These are phyloP conservation scores for Saturnia japonica DNA, from an alignment of 2,888 invertebrate genomes.

Conservation along the genomic window DNA sequence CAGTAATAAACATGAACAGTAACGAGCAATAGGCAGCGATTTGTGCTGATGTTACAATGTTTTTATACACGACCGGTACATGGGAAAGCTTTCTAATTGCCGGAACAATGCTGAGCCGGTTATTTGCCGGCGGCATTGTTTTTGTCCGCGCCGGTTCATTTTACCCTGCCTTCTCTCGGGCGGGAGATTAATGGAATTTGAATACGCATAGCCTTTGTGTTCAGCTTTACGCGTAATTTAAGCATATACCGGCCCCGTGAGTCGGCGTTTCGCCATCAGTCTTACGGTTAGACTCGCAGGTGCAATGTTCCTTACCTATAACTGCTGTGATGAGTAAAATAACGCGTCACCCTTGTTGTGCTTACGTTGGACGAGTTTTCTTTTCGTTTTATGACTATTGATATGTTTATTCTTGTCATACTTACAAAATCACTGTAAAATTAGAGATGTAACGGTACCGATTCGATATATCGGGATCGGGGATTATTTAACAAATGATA, in stretches of 20 bases:
- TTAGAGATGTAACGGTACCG: too few species aligned
- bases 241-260: slow-evolving; percentile 76
- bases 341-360: slow-evolving; percentile 39
- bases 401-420: slow-evolving; percentile 11
- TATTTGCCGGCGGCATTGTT: slow-evolving; percentile 82
- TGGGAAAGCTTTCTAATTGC: slow-evolving; percentile 83
- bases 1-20: slow-evolving; percentile 81
- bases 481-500: too few species aligned
- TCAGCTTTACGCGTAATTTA: slow-evolving; percentile 81
- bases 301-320: slow-evolving; percentile 53
- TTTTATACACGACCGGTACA: slow-evolving; percentile 81
- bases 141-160: slow-evolving; percentile 81
- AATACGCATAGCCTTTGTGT: slow-evolving; percentile 82
- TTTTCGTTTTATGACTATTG: slow-evolving; percentile 50
- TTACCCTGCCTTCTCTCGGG: slow-evolving; percentile 76
- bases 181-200: slow-evolving; percentile 82
- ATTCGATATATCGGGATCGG: too few species aligned
- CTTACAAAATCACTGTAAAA: neutral
- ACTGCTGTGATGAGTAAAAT: slow-evolving; percentile 60
- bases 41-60: slow-evolving; percentile 81
- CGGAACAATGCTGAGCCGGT: slow-evolving; percentile 82
- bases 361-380: slow-evolving; percentile 13
- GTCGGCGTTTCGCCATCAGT: slow-evolving; percentile 69
- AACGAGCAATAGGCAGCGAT: slow-evolving; percentile 81
- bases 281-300: slow-evolving; percentile 65